phyloP scores from a whole-genome alignment of 2,113 vertebrate species.

The Tenebrosternarchus preto region DNA sequence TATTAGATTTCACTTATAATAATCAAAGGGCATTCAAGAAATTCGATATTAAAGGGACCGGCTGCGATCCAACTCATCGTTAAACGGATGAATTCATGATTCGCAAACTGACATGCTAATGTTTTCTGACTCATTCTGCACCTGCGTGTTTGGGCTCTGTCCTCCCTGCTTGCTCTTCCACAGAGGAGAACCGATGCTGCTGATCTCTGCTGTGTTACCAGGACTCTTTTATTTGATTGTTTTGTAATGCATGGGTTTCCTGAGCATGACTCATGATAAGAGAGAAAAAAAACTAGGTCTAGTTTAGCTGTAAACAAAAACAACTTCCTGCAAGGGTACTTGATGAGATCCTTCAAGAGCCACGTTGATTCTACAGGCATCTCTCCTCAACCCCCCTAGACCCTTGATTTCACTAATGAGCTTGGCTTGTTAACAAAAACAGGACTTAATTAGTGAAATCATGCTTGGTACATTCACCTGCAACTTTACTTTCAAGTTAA shows the following conservation, averaged over 20 bases:
- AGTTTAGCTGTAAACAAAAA: conserved; percentile 21
- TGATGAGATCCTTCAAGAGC: neutral
- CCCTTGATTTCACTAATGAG: neutral
- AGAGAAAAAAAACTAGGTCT: conserved; percentile 53
- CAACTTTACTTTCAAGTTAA: neutral
- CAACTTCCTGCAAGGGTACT: neutral
- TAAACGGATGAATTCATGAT: conserved; percentile 26
- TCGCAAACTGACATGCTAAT: conserved; percentile 43
- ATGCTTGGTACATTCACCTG: neutral
- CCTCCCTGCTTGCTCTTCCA: conserved; percentile 50
- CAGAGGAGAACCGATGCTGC: conserved; percentile 52
- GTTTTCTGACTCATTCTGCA: conserved; percentile 41
- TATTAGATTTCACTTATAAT: neutral
- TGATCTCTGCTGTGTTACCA: conserved; percentile 65
- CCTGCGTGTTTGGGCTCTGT: conserved; percentile 48
- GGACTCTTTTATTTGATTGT: conserved; percentile 69
- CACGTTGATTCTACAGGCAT: neutral
- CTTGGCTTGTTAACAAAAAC: neutral
- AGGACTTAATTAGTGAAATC: conserved; percentile 13
- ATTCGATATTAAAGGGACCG: conserved; percentile 7
- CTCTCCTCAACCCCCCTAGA: neutral
- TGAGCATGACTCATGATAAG: conserved; percentile 67
- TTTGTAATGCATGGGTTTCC: conserved; percentile 68
- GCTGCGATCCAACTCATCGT: conserved; percentile 20
- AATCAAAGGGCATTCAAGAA: neutral